Percentiles rank a stretch among this genome's conserved stretches.
Conservation (phyloP, 2,797 vertebrate species). For the Sternotherus odoratus region DNA sequence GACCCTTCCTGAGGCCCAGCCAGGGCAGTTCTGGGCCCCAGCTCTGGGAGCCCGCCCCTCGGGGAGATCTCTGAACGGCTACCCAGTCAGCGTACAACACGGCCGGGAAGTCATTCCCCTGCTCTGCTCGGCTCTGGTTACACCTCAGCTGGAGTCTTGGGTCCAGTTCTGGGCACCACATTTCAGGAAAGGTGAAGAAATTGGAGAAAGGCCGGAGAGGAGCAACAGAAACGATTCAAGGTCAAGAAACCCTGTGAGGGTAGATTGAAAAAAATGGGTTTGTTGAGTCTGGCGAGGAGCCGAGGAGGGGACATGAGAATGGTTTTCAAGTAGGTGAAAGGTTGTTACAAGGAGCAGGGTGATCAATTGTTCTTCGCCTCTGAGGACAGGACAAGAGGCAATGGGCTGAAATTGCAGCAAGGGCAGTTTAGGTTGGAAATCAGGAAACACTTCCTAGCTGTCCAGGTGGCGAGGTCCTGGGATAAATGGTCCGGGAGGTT, state of each 20-base stretch:
- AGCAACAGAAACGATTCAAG: no score
- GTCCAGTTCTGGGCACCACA: not conserved
- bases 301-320: not conserved
- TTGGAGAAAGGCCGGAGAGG: no score
- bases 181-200: not conserved
- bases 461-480: no score
- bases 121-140: not conserved
- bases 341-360: not conserved
- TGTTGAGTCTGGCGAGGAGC: not conserved
- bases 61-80: no score
- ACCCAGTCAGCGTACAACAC: no score
- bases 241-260: not conserved
- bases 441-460: accelerated
- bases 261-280: not conserved
- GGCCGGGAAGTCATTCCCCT: no score
- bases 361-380: not conserved
- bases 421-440: not conserved
- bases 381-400: not conserved
- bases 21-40: no score
- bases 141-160: not conserved
- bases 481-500: accelerated
- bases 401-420: not conserved
- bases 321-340: not conserved
- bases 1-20: no score
- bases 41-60: no score